Conservation (phyloP, 2,797 vertebrate species). For the Eulemur mongoz region DNA sequence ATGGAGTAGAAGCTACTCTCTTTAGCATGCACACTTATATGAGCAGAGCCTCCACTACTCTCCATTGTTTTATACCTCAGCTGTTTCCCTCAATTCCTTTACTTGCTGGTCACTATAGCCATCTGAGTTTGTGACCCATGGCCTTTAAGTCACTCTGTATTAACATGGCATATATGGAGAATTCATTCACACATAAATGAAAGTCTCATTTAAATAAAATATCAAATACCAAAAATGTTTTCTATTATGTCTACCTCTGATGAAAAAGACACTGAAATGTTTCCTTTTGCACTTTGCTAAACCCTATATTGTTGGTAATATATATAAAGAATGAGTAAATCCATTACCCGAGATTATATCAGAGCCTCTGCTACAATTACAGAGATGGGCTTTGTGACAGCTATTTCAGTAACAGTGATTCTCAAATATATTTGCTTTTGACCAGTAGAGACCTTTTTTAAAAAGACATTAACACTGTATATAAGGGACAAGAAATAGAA, state of each 20-base stretch:
- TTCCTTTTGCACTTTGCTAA: not conserved
- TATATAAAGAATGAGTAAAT: not conserved
- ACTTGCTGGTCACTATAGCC: not conserved
- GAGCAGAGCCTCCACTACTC: not conserved
- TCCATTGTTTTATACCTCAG: not conserved
- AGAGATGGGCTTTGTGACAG: not conserved
- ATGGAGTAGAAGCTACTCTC: not conserved
- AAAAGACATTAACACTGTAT: not conserved
- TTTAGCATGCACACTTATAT: not conserved
- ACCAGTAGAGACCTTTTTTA: not conserved
- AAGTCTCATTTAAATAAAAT: conserved; percentile 36
- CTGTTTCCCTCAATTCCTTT: not conserved
- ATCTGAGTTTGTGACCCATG: not conserved
- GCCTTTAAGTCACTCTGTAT: not conserved
- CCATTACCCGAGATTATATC: not conserved
- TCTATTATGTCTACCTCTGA: not conserved
- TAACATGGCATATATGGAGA: not conserved
- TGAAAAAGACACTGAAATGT: not conserved
- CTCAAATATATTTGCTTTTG: conserved; percentile 26
- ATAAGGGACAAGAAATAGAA: not conserved
- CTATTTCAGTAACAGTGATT: not conserved
- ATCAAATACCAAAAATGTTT: conserved; percentile 5
- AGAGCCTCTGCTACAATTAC: conserved; percentile 3
- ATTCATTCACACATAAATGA: conserved; percentile 18
- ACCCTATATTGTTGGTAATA: not conserved